Evolutionary conservation across 2,797 vertebrate genomes (phyloP), one percentile per base, ranked within the genome.

Genomic region (Argyrosomus regius): DNA sequence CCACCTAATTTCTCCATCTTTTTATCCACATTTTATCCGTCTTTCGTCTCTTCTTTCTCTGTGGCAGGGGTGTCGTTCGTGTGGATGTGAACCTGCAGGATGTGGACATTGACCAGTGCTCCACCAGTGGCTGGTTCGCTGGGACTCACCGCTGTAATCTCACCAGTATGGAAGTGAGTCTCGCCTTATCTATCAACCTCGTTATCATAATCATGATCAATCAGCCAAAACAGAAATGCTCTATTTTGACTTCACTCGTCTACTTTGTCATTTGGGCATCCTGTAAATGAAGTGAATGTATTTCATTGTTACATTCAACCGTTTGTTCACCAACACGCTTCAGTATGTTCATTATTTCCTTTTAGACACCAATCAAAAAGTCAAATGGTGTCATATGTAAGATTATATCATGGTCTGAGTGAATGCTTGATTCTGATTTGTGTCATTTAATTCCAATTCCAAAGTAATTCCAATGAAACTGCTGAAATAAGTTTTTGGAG

Each of bases 91-190:
- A 97, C 89, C 95, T 99, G 79, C 98, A 99, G 94, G 97, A 97
- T 69, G 96, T 98, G 92, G 98, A 99, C 92, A 98, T 99, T 78
- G 96, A 99, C 94, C 98, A 99, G 84, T 99, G 98, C 82, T 97
- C 98, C 11, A 97, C 84, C 70, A 97, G 96, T 54, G 97, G 98
- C 82, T 99, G 98, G 98, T 99, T 99, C 89, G 97, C 97, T 20
- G 98, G 97, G 91, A 99, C 98, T 1, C 98, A 99, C 85, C 96
- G 95, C 85, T 99, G 98, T 93, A 98, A 98, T 87, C 95, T 97
- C 88, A 99, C 98, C 93, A 98, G 95, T 75, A 99, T 97, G 58
- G 97, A 99, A 94, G 98, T 99, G 94, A 48, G 96, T 94, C 56
- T 56, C 35, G 8, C 35, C 8, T 39, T 39, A 39, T 39, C 35